Base-by-base conservation (phyloP, 2,888 invertebrate species). In the Fragum fragum region DNA sequence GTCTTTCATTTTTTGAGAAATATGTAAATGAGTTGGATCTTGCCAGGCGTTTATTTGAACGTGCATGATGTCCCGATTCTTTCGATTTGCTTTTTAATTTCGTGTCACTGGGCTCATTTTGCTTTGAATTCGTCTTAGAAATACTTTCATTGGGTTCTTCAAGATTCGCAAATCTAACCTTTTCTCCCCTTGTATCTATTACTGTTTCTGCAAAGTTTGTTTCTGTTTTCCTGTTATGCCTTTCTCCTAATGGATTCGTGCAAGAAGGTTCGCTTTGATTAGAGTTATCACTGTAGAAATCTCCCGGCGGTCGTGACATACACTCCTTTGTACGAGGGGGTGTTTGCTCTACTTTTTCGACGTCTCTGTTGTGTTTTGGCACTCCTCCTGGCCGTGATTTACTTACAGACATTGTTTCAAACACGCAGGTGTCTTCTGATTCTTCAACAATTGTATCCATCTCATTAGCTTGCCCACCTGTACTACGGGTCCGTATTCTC, bases 381-480 rank as follows among this genome's bases (percentile, higher is more conserved):
- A 55, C 32, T 3, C 14, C 36, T 18, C 28, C 69, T 23, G 42
- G 11, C 9, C 23, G 52, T 18, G 52, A 1, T 28, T 55, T 55
- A 71, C 32, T 32, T 36, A 36, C 36, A 5, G 73, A 73, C n/a
- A 21, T 36, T 28, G 73, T 73, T 26, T 66, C 74, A 18, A 52
- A 68, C 21, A 57, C 52, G 16, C 39, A 23, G 21, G n/a, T 63
- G 18, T 73, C 74, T 78, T 86, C 87, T 11, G 80, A 68, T 47
- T 86, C 87, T 52, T 89, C 89, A 7, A 81, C 28, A 23, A 89
- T 89, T 0, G 89, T 86, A 32, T 76, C 82, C 89, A 89, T 89
- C 59, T 89, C 88, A n/a, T 85, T 87, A 6, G 71, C 23, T 7
- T 57, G 61, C 0, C 73, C 77, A 11, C 75, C 73, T 26, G 55